phyloP scores from a whole-genome alignment of 2,888 invertebrate species.

The Parascotia fuliginaria region DNA sequence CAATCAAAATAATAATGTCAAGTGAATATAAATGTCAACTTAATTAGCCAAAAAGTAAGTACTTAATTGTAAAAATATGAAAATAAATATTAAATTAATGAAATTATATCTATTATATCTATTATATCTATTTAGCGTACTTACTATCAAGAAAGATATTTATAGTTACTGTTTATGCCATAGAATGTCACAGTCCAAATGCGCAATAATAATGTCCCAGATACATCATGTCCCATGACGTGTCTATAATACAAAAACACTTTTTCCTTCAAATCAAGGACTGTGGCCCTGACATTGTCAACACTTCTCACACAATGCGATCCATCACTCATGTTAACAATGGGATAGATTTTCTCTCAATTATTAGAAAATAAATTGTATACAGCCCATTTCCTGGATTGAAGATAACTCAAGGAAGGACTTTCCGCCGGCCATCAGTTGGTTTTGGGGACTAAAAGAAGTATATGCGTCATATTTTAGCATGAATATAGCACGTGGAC shows the following conservation, averaged over 20 bases:
- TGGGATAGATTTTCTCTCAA: conserved; percentile 3
- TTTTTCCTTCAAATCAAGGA: not conserved
- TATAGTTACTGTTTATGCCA: not conserved
- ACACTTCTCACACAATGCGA: not conserved
- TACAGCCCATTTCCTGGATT: conserved; percentile 22
- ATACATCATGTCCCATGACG: no score
- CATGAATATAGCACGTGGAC: no score
- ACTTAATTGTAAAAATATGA: no score
- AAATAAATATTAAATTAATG: no score
- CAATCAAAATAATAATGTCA: no score
- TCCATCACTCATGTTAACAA: not conserved
- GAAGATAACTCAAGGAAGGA: not conserved
- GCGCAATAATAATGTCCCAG: not conserved
- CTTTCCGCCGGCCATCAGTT: conserved; percentile 23
- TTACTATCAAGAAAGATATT: no score
- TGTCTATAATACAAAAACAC: not conserved
- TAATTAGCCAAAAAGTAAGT: no score
- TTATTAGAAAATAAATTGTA: conserved; percentile 3
- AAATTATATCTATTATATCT: no score
- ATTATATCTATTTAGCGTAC: no score
- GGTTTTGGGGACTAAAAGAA: no score
- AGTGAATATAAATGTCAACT: no score
- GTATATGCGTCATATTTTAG: no score
- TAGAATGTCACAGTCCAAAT: not conserved
- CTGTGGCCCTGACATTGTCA: not conserved